These are phyloP conservation scores for Seriola rivoliana DNA, from an alignment of 2,113 vertebrate species.

Conservation along the genomic window DNA sequence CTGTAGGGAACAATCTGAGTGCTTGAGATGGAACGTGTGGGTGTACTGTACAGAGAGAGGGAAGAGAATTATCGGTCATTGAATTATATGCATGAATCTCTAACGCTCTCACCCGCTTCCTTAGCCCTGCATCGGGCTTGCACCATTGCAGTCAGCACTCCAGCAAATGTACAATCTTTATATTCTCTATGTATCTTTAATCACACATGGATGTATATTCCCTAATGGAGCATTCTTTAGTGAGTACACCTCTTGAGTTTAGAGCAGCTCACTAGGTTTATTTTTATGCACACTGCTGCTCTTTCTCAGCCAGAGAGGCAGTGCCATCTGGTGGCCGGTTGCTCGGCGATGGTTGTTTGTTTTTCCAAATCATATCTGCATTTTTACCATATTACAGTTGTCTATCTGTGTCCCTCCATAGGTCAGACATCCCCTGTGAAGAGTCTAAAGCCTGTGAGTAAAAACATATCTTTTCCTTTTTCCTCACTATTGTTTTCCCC, in stretches of 20 bases:
- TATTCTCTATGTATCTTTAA: conserved; percentile 64
- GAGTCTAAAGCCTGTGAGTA: conserved; percentile 94
- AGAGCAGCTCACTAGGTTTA: conserved; percentile 51
- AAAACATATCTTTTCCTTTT: conserved; percentile 46
- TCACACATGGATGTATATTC: conserved; percentile 55
- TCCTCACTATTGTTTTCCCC: conserved; percentile 28
- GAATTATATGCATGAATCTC: conserved; percentile 70
- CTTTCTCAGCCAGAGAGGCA: conserved; percentile 54
- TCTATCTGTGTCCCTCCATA: conserved; percentile 73
- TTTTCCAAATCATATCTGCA: conserved; percentile 5
- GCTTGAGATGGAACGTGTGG: conserved; percentile 65
- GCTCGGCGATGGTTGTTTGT: not conserved
- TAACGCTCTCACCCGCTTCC: conserved; percentile 44
- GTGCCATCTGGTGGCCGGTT: conserved; percentile 72
- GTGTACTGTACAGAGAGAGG: conserved; percentile 58
- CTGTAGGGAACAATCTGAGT: conserved; percentile 67
- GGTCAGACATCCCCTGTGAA: conserved; percentile 97
- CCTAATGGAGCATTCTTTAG: conserved; percentile 55
- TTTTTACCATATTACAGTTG: conserved; percentile 43
- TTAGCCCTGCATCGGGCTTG: conserved; percentile 15
- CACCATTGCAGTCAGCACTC: conserved; percentile 33
- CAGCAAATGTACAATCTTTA: conserved; percentile 42
- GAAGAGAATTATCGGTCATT: conserved; percentile 60
- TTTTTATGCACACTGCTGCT: conserved; percentile 23
- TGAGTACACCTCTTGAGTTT: conserved; percentile 39